phyloP scores from a whole-genome alignment of 2,888 invertebrate species.

The Drosophila quinaria region DNA sequence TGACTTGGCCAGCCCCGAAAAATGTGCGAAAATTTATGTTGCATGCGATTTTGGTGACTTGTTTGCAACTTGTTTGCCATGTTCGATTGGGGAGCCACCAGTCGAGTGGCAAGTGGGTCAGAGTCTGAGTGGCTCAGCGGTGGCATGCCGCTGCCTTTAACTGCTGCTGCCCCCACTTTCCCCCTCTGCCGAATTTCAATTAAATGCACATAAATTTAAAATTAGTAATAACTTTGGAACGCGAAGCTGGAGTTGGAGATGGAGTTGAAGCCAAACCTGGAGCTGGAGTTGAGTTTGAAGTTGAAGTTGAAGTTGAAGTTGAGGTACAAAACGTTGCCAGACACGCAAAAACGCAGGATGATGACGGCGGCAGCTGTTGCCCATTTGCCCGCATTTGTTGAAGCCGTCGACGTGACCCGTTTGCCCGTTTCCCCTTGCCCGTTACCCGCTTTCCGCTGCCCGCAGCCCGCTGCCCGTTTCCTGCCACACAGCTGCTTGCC shows the following conservation, averaged over 20 bases:
- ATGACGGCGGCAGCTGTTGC: slow-evolving; percentile 61
- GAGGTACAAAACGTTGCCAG: slow-evolving; percentile 68
- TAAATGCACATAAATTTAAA: slow-evolving; percentile 79
- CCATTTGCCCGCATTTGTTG: slow-evolving; percentile 71
- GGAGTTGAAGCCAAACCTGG: background rate
- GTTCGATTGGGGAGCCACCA: slow-evolving; percentile 52
- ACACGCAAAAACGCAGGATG: slow-evolving; percentile 57
- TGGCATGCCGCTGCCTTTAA: slow-evolving; percentile 1
- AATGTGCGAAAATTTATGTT: slow-evolving; percentile 84
- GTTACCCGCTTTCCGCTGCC: slow-evolving; percentile 11
- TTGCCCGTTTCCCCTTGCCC: background rate
- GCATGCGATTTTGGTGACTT: slow-evolving; percentile 82
- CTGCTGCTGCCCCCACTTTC: background rate
- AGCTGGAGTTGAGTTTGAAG: slow-evolving; percentile 26
- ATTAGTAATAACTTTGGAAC: slow-evolving; percentile 76
- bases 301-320: slow-evolving; percentile 28
- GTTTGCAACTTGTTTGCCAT: slow-evolving; percentile 78
- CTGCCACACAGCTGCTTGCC: slow-evolving; percentile 26
- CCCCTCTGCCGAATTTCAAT: slow-evolving; percentile 70
- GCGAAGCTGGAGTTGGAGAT: slow-evolving; percentile 36
- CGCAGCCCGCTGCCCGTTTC: slow-evolving; percentile 7
- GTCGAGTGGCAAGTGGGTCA: slow-evolving; percentile 63
- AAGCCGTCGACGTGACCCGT: slow-evolving; percentile 63
- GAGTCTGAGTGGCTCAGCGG: slow-evolving; percentile 41
- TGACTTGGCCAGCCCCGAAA: slow-evolving; percentile 51